Evolutionary conservation across 2,113 vertebrate genomes (phyloP), one percentile per base, ranked within the genome.

Genomic region (Melospiza georgiana): DNA sequence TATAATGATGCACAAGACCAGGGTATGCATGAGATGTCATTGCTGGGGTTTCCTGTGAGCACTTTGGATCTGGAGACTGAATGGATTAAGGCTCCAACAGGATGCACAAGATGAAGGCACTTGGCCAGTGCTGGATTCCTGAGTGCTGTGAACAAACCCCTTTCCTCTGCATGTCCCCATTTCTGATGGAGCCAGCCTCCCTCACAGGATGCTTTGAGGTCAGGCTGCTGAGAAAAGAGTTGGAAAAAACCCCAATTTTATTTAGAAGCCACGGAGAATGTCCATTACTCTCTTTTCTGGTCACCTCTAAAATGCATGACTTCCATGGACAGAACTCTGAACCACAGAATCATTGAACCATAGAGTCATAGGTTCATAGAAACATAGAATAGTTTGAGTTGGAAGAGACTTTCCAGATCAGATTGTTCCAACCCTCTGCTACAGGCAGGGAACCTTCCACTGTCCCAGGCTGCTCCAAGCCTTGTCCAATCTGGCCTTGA

Each of bases 21-120:
- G 55, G 20, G 5, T 0, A 2, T 1, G 0, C 28, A 5, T 6
- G 9, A 67, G 63, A 22, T 37, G 2, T 21, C 41, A 15, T 24
- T 21, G 9, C 39, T 51, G 51, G 39, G 12, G 22, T 10, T 88
- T 73, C 31, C 28, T 59, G 31, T 12, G 24, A 65, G 35, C 33
- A 63, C 10, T 14, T 25, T 61, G 20, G n/a, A 48, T 18, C 44
- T 90, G 83, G 37, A 83, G 37, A 15, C 11, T 39, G 37, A 52
- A 24, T 10, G 61, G 35, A 84, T 25, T 31, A 48, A 82, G n/a
- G 19, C 4, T 48, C 31, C 3, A 2, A 17, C 0, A 12, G 12
- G 44, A 51, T 33, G 16, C 14, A 51, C 1, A 5, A 31, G 33
- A 17, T 37, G 30, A 43, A 8, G 18, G 11, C 39, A 41, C 5